Evolutionary conservation across 1,140 invertebrate genomes (phyloP), one percentile per base, ranked within the genome.

Genomic region (Habropoda laboriosa): DNA sequence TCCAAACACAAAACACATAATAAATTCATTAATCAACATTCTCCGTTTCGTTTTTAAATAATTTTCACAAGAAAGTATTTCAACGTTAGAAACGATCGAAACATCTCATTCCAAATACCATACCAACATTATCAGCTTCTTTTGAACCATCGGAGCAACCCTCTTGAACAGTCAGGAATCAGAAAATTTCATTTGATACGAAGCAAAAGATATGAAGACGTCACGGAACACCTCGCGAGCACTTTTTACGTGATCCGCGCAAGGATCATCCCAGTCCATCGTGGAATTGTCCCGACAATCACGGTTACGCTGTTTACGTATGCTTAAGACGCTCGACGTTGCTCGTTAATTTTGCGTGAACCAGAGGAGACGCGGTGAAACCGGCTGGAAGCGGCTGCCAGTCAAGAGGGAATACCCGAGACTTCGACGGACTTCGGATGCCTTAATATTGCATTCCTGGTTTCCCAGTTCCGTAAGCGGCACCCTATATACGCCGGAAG

Each of bases 401-500:
- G 68, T 80, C 83, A 68, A 77, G 68, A 75, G 83, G 83, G 85
- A 86, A 86, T 86, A 86, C 84, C 64, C 68, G n/a, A 86, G 85
- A 86, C 83, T 86, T 86, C 85, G 84, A 85, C 84, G 81, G 84
- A 86, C 85, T 83, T 83, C 58, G 78, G 84, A 86, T 81, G 76
- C 81, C 87, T 91, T 90, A 91, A 90, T 90, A 90, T 90, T 86
- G 87, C 87, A 90, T 89, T 86, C 86, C 87, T 88, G 86, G 78
- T 89, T 87, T 83, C 80, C 89, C 70, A 78, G 75, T 82, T 72
- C 83, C 67, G 82, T 63, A 73, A 67, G 61, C 81, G 75, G 67
- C 75, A 75, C 71, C 60, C 67, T 42, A 12, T 40, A 24, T 24
- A 58, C 40, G 55, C 72, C 81, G 64, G 81, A 80, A 79, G 72